phyloP scores from a whole-genome alignment of 2,888 invertebrate genomes.

The Gymnoscelis rufifasciata region DNA sequence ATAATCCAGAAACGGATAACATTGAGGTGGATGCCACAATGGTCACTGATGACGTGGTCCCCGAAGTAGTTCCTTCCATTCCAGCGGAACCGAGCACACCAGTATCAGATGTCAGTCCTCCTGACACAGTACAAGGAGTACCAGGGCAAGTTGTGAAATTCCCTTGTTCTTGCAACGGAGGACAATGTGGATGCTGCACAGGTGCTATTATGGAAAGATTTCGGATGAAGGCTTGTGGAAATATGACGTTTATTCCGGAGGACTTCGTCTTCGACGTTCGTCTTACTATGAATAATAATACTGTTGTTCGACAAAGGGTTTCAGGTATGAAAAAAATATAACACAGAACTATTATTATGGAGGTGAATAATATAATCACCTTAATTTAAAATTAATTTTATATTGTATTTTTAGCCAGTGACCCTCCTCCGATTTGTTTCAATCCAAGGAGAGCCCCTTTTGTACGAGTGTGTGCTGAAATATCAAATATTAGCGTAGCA shows the following conservation, averaged over 20 bases:
- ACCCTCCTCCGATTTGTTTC: slow-evolving; percentile 85
- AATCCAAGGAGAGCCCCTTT: slow-evolving; percentile 84
- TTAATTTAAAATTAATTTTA: neutral
- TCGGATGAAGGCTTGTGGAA: slow-evolving; percentile 87
- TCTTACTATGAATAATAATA: slow-evolving; percentile 84
- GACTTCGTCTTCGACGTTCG: slow-evolving; percentile 89
- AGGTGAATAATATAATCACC: no score
- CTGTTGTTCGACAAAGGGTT: slow-evolving; percentile 84
- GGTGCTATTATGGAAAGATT: slow-evolving; percentile 81
- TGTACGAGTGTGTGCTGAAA: slow-evolving; percentile 84
- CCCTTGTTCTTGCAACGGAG: slow-evolving; percentile 80
- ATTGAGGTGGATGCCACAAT: slow-evolving; percentile 28
- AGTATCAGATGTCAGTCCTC: slow-evolving; percentile 30
- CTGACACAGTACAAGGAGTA: slow-evolving; percentile 47
- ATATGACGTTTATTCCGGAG: slow-evolving; percentile 87
- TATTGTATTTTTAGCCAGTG: slow-evolving; percentile 77
- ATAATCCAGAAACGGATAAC: slow-evolving; percentile 37
- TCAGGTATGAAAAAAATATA: slow-evolving; percentile 82
- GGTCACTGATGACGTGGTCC: slow-evolving; percentile 27
- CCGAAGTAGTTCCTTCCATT: slow-evolving; percentile 23
- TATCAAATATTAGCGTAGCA: slow-evolving; percentile 88
- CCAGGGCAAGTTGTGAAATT: slow-evolving; percentile 72
- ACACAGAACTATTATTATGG: no score
- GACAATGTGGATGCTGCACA: slow-evolving; percentile 85
- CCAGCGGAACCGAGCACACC: slow-evolving; percentile 26